These are phyloP conservation scores for Coregonus clupeaformis DNA, from an alignment of 2,113 vertebrate genomes.

Conservation along the genomic window DNA sequence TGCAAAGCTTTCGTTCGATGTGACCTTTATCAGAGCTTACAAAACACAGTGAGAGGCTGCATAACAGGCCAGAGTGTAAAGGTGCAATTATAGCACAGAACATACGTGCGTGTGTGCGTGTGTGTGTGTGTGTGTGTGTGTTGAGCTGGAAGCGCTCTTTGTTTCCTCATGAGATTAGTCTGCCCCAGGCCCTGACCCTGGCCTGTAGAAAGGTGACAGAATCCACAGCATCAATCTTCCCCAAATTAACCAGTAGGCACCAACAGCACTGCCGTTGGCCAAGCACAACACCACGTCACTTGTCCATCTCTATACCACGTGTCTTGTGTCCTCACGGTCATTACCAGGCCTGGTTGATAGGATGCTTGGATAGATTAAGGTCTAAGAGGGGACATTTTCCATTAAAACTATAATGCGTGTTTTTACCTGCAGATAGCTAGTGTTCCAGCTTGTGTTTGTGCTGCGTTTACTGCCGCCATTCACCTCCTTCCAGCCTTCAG, in stretches of 20 bases:
- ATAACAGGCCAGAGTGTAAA: no score
- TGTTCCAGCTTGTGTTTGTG: constrained; percentile 32
- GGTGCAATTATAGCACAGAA: neutral
- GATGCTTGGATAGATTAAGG: constrained; percentile 49
- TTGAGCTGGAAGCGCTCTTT: no score
- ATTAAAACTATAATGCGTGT: constrained; percentile 51
- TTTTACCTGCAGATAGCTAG: constrained; percentile 33
- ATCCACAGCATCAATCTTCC: no score
- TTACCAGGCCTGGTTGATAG: constrained; percentile 37
- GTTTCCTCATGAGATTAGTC: no score
- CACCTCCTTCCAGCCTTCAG: constrained; percentile 23
- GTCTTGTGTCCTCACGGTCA: constrained; percentile 17
- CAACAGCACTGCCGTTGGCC: neutral
- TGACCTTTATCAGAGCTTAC: no score
- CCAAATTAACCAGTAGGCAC: no score
- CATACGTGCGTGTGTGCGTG: neutral
- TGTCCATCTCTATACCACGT: neutral
- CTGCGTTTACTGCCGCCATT: constrained; percentile 47
- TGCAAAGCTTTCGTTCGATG: no score
- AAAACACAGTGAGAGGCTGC: no score
- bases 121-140: no score
- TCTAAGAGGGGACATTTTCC: constrained; percentile 45
- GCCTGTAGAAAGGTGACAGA: no score
- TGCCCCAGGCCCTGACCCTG: no score
- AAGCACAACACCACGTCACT: neutral